These are phyloP conservation scores for Melanogrammus aeglefinus DNA, from an alignment of 2,797 vertebrate species.

Conservation along the genomic window DNA sequence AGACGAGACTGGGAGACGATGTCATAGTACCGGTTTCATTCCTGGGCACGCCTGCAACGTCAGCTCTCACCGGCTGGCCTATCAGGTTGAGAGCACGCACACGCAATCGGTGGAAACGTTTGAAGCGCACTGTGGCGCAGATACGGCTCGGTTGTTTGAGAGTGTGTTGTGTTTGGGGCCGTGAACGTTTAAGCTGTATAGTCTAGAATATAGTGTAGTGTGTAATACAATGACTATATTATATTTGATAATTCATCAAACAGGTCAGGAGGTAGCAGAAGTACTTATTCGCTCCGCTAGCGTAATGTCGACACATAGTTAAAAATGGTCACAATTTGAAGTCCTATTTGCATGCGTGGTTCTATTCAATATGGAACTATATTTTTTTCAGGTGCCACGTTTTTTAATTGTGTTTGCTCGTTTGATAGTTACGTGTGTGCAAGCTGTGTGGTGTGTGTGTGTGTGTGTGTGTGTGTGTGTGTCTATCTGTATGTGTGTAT, in stretches of 20 bases:
- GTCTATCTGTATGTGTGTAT: background rate
- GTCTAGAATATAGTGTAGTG: background rate
- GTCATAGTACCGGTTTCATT: conserved; percentile 88
- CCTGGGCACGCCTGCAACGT: conserved; percentile 85
- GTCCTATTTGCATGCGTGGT: conserved; percentile 9
- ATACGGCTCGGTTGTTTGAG: background rate
- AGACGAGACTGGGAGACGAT: conserved; percentile 82
- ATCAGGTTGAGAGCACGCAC: conserved; percentile 71
- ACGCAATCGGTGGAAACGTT: background rate
- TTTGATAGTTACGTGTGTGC: background rate
- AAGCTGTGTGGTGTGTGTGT: no score
- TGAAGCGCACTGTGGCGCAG: background rate
- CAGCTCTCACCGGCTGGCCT: conserved; percentile 87
- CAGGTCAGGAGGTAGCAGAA: background rate
- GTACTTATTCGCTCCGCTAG: background rate
- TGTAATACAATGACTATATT: background rate
- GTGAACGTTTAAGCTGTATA: background rate
- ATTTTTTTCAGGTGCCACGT: conserved; percentile 5
- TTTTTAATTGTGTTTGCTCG: background rate
- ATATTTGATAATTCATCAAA: background rate
- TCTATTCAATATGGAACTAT: conserved; percentile 2
- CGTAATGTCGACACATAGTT: background rate
- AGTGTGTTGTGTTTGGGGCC: background rate
- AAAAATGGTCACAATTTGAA: background rate
- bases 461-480: background rate